Evolutionary conservation across 2,888 invertebrate species (phyloP).

Genomic region (Gandaritis pyraliata): DNA sequence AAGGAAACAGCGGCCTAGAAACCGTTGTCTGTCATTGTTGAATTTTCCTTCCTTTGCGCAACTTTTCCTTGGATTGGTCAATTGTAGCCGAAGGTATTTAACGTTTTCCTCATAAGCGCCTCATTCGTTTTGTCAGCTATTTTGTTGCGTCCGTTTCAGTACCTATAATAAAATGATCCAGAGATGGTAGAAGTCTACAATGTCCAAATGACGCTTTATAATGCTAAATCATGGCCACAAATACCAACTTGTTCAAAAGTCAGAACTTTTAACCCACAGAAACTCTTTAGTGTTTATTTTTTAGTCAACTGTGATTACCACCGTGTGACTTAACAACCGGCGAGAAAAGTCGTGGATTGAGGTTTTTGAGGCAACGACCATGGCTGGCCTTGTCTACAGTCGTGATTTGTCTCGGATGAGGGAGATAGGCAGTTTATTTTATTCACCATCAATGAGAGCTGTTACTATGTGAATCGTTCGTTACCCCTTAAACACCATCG

Average conservation of each 20-base stretch:
- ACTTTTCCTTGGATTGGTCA: slow-evolving; percentile 37
- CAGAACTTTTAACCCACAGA: not conserved
- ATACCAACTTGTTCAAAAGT: too few relatives aligned
- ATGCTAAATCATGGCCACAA: too few relatives aligned
- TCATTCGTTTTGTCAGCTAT: not conserved
- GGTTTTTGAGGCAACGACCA: slow-evolving; percentile 55
- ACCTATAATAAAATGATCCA: too few relatives aligned
- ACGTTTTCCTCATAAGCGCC: slow-evolving; percentile 10
- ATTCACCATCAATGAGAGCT: too few relatives aligned
- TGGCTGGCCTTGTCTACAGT: slow-evolving; percentile 54
- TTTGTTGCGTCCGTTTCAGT: too few relatives aligned
- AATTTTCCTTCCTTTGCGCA: slow-evolving; percentile 59
- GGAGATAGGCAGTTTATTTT: not conserved
- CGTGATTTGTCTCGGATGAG: not conserved
- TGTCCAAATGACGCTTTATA: too few relatives aligned
- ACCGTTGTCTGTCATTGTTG: slow-evolving; percentile 52
- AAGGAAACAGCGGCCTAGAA: slow-evolving; percentile 68
- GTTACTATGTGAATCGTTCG: too few relatives aligned
- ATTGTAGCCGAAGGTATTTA: slow-evolving; percentile 10
- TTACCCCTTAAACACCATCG: too few relatives aligned
- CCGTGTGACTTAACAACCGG: not conserved
- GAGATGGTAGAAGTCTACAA: too few relatives aligned
- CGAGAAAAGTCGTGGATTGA: slow-evolving; percentile 1
- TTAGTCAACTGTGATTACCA: not conserved
- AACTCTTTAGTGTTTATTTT: not conserved